Evolutionary conservation across 2,888 invertebrate genomes (phyloP).

Genomic region (Tridacna gigas): DNA sequence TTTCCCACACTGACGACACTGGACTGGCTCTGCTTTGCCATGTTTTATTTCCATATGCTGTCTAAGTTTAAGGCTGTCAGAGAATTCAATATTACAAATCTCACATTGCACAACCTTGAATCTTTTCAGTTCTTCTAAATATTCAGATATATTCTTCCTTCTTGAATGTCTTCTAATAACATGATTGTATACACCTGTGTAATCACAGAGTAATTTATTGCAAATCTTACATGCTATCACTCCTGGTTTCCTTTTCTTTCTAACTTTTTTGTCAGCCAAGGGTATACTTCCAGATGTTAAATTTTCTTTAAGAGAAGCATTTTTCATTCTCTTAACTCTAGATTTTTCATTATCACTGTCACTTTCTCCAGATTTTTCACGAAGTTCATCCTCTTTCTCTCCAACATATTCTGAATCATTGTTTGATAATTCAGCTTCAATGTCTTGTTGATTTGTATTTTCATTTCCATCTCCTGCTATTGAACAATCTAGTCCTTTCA

Average conservation of each 20-base stretch:
- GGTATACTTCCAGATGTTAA: conserved; percentile 26
- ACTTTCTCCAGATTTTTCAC: conserved; percentile 12
- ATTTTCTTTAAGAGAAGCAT: not conserved
- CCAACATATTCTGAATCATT: not conserved
- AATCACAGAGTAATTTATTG: conserved; percentile 66
- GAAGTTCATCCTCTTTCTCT: not conserved
- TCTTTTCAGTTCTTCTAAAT: conserved; percentile 64
- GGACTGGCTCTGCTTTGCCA: conserved; percentile 32
- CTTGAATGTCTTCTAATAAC: conserved; percentile 65
- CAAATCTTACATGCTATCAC: conserved; percentile 70
- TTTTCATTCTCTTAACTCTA: conserved; percentile 23
- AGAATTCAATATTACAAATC: conserved; percentile 60
- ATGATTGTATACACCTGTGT: conserved; percentile 69
- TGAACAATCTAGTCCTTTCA: conserved; percentile 68
- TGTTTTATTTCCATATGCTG: conserved; percentile 67
- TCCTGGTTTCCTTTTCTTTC: conserved; percentile 45
- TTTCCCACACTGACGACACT: conserved; percentile 68
- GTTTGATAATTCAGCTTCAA: conserved; percentile 2
- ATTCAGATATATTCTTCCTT: conserved; percentile 55
- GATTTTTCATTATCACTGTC: not conserved
- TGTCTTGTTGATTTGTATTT: conserved; percentile 11
- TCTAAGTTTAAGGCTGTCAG: conserved; percentile 57
- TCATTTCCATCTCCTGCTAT: conserved; percentile 31
- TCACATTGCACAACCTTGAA: conserved; percentile 62
- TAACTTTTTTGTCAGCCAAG: conserved; percentile 36